These are phyloP conservation scores for Dryas iulia DNA, from an alignment of 1,140 invertebrate genomes.

Conservation along the genomic window DNA sequence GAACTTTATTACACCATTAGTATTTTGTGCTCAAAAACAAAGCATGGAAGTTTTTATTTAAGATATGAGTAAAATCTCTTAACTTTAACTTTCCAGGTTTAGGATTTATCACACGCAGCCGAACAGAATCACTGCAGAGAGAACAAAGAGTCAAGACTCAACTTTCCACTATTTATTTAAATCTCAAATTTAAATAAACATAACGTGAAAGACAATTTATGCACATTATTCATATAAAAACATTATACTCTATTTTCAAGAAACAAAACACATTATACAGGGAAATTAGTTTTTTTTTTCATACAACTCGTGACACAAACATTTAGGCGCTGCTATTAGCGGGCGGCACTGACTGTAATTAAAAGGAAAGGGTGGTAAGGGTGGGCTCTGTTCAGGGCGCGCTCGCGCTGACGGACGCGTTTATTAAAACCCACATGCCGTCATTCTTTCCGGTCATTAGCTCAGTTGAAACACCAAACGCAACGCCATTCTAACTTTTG, in stretches of 20 bases:
- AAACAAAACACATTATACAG: neutral
- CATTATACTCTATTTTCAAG: neutral
- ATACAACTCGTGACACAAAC: neutral
- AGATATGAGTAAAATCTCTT: too few relatives aligned
- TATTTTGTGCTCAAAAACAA: too few relatives aligned
- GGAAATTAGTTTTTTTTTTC: neutral
- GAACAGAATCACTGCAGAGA: too few relatives aligned
- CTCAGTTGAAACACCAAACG: neutral
- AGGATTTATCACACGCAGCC: too few relatives aligned
- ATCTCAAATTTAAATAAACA: too few relatives aligned
- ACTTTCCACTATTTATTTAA: too few relatives aligned
- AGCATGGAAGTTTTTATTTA: too few relatives aligned
- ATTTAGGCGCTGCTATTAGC: neutral
- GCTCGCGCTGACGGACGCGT: neutral
- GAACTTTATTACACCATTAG: too few relatives aligned
- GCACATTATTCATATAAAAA: neutral
- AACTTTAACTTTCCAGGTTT: too few relatives aligned
- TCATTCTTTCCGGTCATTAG: neutral
- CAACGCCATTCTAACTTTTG: neutral
- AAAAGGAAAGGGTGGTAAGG: too few relatives aligned
- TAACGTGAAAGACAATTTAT: too few relatives aligned
- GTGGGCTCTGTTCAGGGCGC: neutral
- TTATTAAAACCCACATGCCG: conserved; percentile 12
- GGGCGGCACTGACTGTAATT: conserved; percentile 7
- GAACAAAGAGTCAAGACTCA: too few relatives aligned